Evolutionary conservation across 1,140 invertebrate genomes (phyloP), one percentile per base, ranked within the genome.

Genomic region (Dolichoris vasculosae): DNA sequence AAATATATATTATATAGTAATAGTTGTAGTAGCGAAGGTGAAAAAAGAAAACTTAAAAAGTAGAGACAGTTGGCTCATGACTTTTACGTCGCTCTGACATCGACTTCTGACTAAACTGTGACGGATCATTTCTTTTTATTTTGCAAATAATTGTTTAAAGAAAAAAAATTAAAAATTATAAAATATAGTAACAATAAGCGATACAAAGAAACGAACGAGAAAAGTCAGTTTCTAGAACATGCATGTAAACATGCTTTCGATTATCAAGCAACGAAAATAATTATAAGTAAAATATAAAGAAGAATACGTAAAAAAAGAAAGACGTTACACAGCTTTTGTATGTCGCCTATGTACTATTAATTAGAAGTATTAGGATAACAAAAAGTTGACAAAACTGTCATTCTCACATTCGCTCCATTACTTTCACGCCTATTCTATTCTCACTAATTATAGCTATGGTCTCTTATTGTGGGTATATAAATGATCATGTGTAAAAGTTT

Each of bases 11-110:
- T 77, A 63, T 43, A 84, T 35, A 59, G 15, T 75, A 48, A 40
- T 63, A 43, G 46, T 69, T 73, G 83, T 75, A 85, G 59, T 78
- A n/a, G n/a, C n/a, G 63, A 81, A 73, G 77, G 64, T 85, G 69
- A 76, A 85, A 85, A 85, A 77, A 82, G n/a, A 79, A 67, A 77
- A 69, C 83, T 79, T 84, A 84, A 43, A 76, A 77, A 69, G 51
- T 51, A 69, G 46, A 55, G 30, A 64, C 46, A 46, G 32, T 67
- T 82, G 55, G 71, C 69, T 85, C 59, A 40, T 85, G 69, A 85
- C 76, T 78, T 30, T 73, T 85, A 46, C 38, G 51, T 80, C 67
- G 67, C 67, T 73, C 38, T 46, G 23, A 76, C 13, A 76, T 80
- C 46, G 67, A 77, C 51, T 63, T 85, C 32, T 85, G 84, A 85